phyloP scores from a whole-genome alignment of 2,797 vertebrate genomes.

The Ataeniobius toweri region DNA sequence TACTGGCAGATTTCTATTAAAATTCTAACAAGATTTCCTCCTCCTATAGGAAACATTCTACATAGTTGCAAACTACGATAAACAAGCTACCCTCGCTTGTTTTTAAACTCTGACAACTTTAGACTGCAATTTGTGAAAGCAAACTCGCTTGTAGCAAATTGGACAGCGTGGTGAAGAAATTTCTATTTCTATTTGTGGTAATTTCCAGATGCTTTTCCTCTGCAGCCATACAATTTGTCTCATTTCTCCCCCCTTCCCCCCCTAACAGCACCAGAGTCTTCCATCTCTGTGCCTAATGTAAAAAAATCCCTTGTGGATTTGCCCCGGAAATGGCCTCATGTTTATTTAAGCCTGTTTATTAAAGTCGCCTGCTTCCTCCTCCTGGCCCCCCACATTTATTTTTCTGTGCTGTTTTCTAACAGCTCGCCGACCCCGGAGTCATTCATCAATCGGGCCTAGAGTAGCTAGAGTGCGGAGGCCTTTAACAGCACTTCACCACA shows the following conservation, averaged over 20 bases:
- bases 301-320: conserved; percentile 49
- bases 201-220: conserved; percentile 37
- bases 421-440: conserved; percentile 53
- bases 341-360: conserved; percentile 74
- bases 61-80: conserved; percentile 34
- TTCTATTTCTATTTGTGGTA: conserved; percentile 33
- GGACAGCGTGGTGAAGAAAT: conserved; percentile 40
- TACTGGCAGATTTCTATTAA: conserved; percentile 17
- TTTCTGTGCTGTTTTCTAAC: conserved; percentile 58
- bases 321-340: conserved; percentile 65
- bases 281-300: conserved; percentile 40
- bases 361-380: conserved; percentile 46
- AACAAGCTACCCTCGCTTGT: conserved; percentile 37
- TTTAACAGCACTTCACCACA: conserved; percentile 65
- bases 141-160: conserved; percentile 48
- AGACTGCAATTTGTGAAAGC: conserved; percentile 43
- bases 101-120: conserved; percentile 43
- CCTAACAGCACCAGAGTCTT: conserved; percentile 22
- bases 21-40: conserved; percentile 39
- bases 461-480: conserved; percentile 40
- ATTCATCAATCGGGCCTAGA: conserved; percentile 68
- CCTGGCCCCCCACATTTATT: conserved; percentile 39
- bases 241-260: neutral
- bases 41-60: conserved; percentile 19
- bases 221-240: conserved; percentile 29